Evolutionary conservation across 2,113 vertebrate genomes (phyloP).

Genomic region (Pollachius pollachius): DNA sequence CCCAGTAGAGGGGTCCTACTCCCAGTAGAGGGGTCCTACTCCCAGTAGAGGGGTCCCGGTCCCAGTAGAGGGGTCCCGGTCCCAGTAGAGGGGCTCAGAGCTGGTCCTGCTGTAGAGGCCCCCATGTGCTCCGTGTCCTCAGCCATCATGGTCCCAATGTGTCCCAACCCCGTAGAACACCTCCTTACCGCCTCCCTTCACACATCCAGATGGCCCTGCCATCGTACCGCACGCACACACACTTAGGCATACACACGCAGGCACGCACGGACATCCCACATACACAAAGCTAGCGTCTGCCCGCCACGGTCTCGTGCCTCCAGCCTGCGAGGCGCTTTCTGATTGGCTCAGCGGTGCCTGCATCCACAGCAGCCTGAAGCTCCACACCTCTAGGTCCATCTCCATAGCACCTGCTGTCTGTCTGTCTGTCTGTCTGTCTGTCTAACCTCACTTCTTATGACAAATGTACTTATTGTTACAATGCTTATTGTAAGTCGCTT

Average conservation of each 20-base stretch:
- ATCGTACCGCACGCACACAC: background rate
- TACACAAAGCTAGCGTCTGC: constrained; percentile 27
- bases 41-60: no score
- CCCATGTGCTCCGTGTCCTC: constrained; percentile 16
- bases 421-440: no score
- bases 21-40: no score
- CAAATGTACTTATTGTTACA: no score
- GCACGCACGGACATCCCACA: constrained; percentile 35
- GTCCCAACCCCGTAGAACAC: no score
- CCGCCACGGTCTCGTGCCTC: constrained; percentile 35
- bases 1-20: no score
- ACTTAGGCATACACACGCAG: constrained; percentile 15
- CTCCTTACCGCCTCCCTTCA: constrained; percentile 11
- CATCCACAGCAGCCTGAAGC: constrained; percentile 48
- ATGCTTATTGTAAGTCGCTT: no score
- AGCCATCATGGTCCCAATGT: no score
- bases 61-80: no score
- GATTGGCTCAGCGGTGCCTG: constrained; percentile 43
- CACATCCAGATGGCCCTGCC: constrained; percentile 42
- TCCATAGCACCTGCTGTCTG: constrained; percentile 57
- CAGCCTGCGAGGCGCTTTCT: constrained; percentile 53
- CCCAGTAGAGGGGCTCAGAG: no score
- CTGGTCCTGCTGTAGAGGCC: background rate
- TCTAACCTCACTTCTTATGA: no score
- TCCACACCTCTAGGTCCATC: constrained; percentile 49